These are phyloP conservation scores for Drosophila pseudotalamancana DNA, from an alignment of 2,888 invertebrate genomes.

Conservation along the genomic window DNA sequence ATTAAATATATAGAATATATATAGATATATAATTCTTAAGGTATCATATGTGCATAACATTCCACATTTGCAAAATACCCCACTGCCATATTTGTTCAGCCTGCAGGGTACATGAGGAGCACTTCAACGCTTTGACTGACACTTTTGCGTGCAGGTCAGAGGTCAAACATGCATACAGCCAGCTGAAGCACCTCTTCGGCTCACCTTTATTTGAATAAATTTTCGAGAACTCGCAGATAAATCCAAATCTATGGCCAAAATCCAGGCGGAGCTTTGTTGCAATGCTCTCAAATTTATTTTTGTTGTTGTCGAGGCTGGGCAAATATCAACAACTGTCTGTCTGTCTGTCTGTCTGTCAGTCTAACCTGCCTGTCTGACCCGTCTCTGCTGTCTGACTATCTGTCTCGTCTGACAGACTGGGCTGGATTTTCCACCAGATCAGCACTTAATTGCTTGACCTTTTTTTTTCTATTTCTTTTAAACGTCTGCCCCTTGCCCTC, in stretches of 20 bases:
- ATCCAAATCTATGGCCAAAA: conserved; percentile 24
- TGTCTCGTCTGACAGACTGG: conserved; percentile 46
- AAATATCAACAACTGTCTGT: conserved; percentile 54
- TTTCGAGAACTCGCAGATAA: conserved; percentile 23
- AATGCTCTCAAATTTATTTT: conserved; percentile 49
- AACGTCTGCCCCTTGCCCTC: background rate
- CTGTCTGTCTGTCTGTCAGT: conserved; percentile 16
- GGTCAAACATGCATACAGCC: conserved; percentile 25
- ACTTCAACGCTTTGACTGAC: conserved; percentile 18
- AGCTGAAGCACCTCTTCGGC: background rate
- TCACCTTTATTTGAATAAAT: conserved; percentile 12
- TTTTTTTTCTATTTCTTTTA: conserved; percentile 29
- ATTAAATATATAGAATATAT: too few species aligned
- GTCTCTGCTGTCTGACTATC: conserved; percentile 27
- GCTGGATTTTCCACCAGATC: conserved; percentile 43
- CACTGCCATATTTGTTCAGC: too few species aligned
- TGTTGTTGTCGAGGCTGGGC: conserved; percentile 20
- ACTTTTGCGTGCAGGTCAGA: conserved; percentile 28
- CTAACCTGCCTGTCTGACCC: background rate
- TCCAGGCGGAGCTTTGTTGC: background rate
- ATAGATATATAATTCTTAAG: too few species aligned
- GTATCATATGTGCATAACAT: too few species aligned
- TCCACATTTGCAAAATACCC: background rate
- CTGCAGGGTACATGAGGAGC: background rate
- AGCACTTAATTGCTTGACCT: conserved; percentile 79